Base-by-base conservation (phyloP, 2,113 vertebrate genomes). In the Anarrhichthys ocellatus region DNA sequence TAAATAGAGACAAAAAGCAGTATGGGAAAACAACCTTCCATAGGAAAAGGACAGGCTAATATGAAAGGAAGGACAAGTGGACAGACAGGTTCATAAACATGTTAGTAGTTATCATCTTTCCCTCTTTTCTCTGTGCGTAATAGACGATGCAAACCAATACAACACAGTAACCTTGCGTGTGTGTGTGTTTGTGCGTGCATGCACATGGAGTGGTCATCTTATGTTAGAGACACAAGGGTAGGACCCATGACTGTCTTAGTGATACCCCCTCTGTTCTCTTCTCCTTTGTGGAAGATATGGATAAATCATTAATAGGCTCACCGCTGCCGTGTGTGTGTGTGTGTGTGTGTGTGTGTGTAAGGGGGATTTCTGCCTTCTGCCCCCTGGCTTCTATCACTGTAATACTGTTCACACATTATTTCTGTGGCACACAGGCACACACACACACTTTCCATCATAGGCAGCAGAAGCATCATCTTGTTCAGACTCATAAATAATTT, bases 401-500 rank as follows among this genome's bases (percentile, higher is more conserved):
- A 87, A 89, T 80, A 89, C 76, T 87, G 84, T 86, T 88, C 90
- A 91, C 88, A 88, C 82, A 87, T 80, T 24, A 73, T 71, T 78
- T 84, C 63, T 74, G 73, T 59, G 72, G 56, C 24, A 18, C 44
- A 71, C 77, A 50, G 69, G 56, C 70, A 54, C 71, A 73, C 73
- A 34, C 56, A 62, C 13, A 36, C 14, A 65, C 3, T 87, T 91
- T 92, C 90, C 87, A 93, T 93, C 91, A 91, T 85, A 80, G 89
- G 86, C 88, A 91, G 86, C 87, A 91, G 90, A 87, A 88, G 85
- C 88, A 91, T 90, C 88, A 92, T 93, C 92, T 90, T 92, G 86
- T 93, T 94, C 87, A 88, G 83, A 82, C 92, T 94, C 92, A 93
- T 92, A 92, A 94, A 94, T 92, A 91, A 94, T 93, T 94, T 94